Evolutionary conservation across 1,140 invertebrate genomes (phyloP), one percentile per base, ranked within the genome.

Genomic region (Drosophila hydei): DNA sequence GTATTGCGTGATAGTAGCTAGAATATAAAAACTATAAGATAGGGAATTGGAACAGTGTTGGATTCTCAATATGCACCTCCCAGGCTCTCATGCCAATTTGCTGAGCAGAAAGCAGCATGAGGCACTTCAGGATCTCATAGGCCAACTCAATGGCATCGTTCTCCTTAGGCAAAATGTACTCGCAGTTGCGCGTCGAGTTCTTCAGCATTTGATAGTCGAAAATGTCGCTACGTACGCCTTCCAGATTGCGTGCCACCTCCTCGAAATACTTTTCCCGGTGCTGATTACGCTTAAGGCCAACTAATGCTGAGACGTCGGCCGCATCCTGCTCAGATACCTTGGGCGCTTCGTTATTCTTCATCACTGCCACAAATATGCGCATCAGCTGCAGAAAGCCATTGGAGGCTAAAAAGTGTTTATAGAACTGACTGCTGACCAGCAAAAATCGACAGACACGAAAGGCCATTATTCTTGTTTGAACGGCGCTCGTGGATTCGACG

Each of bases 181-280:
- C 80, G 56, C 67, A 72, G 30, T 80, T 81, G 18, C 81, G 69
- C 6, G 68, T 77, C 0, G 77, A 69, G 52, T 91, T 89, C 48
- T 91, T 91, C 0, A 91, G 55, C 64, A 90, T 81, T 45, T 91
- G 88, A 12, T 79, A 74, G 52, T 91, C 91, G 19, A 91, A 91
- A 8, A 90, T 91, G 30, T 91, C 89, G 52, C 88, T 91, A 2
- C 90, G 76, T 8, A 90, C 85, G 2, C 88, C 90, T 65, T 91
- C 90, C 52, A 91, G 55, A 56, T 90, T 91, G 0, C 90, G 79
- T 3, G 90, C 90, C 12, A 91, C 90, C 27, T 91, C 90, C 59
- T 91, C 83, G n/a, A 91, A 91, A 36, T 91, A 91, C 19, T 91
- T 90, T 61, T 91, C 90, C 2, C 90, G 81, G 61, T 90, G 90